Evolutionary conservation across 2,113 vertebrate species (phyloP).

Genomic region (Psilopogon haemacephalus): DNA sequence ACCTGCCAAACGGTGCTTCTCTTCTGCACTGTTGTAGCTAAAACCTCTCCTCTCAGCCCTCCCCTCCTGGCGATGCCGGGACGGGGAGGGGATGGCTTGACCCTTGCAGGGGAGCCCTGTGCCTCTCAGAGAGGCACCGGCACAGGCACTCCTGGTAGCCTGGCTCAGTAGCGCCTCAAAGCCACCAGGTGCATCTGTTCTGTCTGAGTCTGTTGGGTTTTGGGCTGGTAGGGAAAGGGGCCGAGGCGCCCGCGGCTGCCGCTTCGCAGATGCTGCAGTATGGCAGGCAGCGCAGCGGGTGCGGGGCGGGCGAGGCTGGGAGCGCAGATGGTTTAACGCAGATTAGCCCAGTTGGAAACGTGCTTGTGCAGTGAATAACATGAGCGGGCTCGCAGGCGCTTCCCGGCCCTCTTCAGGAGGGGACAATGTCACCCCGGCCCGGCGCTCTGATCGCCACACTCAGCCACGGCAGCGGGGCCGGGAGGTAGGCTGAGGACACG

Average conservation of each 20-base stretch:
- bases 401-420: constrained; percentile 62
- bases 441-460: constrained; percentile 42
- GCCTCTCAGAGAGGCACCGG: constrained; percentile 17
- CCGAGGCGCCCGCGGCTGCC: not conserved
- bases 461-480: not conserved
- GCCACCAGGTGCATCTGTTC: constrained; percentile 57
- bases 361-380: constrained; percentile 71
- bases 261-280: constrained; percentile 55
- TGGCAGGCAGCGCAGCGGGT: constrained; percentile 60
- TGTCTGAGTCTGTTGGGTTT: constrained; percentile 20
- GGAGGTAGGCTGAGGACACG: not conserved
- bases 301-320: not conserved
- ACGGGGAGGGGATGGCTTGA: not conserved
- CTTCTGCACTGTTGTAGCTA: not conserved
- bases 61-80: not conserved
- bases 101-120: not conserved
- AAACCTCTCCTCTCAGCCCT: not conserved
- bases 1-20: not conserved
- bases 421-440: constrained; percentile 65
- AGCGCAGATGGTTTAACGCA: constrained; percentile 82
- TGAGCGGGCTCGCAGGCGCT: constrained; percentile 48
- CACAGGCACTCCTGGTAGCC: not conserved
- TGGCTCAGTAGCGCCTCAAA: not conserved
- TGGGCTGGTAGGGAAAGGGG: not conserved
- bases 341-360: constrained; percentile 82